Base-by-base conservation (phyloP, 2,888 invertebrate genomes). In the Epiperipatus broadwayi region DNA sequence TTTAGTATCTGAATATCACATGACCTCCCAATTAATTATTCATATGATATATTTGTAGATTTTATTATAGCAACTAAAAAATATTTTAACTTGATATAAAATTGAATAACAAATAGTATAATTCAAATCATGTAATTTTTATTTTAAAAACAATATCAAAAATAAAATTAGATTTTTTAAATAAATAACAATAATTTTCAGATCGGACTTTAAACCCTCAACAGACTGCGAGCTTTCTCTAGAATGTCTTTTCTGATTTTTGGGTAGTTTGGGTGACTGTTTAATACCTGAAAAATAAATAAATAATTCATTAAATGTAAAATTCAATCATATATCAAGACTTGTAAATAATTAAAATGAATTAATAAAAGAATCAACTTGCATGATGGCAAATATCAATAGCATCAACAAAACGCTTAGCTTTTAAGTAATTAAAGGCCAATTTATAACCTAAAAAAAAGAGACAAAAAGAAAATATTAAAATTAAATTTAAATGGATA, bases 231-330 rank as follows among this genome's bases (percentile, higher is more conserved):
- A 1, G 67, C 64, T 47, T 93, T 93, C 47, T 93, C 91, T 46
- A 93, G 64, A 48, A 95, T 79, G 49, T 95, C 93, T 55, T 85
- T 89, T 47, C 72, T 75, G 34, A 95, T 78, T 51, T 81, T 78
- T 0, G 84, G 78, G 59, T 87, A 91, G 45, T 85, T 81, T 0
- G 89, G 83, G 56, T 76, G 78, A 19, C 70, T 64, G 47, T 70
- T 72, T 28, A 89, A 58, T 7, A 91, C 78, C 51, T 79, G 50
- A 10, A 49, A n/a, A n/a, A n/a, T n/a, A 40, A 37, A 39, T 15
- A 38, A 35, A 22, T 5, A 30, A 33, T 32, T 20, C 25, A 8
- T 20, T n/a, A 28, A 28, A 21, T n/a, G 12, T 36, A 37, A 21
- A 37, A 39, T 2, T 2, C 10, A 39, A 37, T n/a, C 7, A 32